Conservation (phyloP, 1,140 invertebrate genomes). For the Daktulosphaira vitifoliae region DNA sequence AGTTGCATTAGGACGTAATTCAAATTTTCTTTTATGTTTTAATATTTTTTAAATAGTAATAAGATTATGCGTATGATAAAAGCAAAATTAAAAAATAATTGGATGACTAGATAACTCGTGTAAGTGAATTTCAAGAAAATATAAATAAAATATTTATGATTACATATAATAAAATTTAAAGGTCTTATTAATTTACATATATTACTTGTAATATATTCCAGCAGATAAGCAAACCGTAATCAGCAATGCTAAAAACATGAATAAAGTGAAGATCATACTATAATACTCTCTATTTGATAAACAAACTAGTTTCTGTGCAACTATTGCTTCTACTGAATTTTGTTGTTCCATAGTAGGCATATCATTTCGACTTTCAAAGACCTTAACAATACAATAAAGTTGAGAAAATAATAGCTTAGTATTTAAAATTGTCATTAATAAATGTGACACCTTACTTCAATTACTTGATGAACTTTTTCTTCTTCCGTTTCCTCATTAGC, state of each 20-base stretch:
- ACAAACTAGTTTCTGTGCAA: constrained; percentile 56
- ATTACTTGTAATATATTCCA: constrained; percentile 58
- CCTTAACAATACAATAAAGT: constrained; percentile 41
- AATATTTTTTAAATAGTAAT: no score
- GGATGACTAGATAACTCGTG: no score
- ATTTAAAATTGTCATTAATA: background rate
- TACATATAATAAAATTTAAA: no score
- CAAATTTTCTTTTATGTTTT: no score
- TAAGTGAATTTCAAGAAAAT: no score
- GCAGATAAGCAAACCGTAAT: constrained; percentile 55
- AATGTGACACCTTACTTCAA: constrained; percentile 53
- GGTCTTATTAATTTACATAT: no score
- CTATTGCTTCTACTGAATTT: constrained; percentile 42
- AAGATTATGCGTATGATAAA: no score
- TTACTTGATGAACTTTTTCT: constrained; percentile 75
- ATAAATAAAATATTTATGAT: no score
- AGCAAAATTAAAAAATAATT: no score
- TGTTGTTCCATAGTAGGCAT: constrained; percentile 53
- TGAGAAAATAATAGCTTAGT: background rate
- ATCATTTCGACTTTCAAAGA: constrained; percentile 62
- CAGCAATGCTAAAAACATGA: constrained; percentile 56
- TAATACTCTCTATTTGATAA: constrained; percentile 66
- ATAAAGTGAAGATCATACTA: constrained; percentile 58
- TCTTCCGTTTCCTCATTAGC: constrained; percentile 44
- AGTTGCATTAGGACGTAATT: no score